A percentile compares a stretch with the other conserved stretches of the same genome.
Conservation (phyloP, 2,113 vertebrate genomes). For the Mohoua ochrocephala region DNA sequence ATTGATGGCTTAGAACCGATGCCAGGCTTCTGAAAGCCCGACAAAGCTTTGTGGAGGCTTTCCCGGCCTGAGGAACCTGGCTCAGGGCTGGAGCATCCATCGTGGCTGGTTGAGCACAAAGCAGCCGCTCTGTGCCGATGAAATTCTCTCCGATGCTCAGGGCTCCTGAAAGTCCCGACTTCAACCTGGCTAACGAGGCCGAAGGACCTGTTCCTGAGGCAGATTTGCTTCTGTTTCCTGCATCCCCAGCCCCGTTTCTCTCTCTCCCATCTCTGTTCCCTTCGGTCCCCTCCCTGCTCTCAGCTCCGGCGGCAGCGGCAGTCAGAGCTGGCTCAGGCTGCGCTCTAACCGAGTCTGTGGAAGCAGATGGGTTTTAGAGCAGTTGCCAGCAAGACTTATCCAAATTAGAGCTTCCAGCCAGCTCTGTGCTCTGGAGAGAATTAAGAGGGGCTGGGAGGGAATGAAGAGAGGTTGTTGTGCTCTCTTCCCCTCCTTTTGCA, state of each 20-base stretch:
- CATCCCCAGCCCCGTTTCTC: background rate
- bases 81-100: background rate
- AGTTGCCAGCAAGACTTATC: background rate
- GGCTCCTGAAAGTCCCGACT: background rate
- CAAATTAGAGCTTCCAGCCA: constrained; percentile 2
- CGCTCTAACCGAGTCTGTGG: background rate
- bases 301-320: background rate
- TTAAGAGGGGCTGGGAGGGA: background rate
- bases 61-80: background rate
- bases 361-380: background rate
- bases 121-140: background rate
- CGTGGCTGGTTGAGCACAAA: background rate
- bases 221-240: background rate
- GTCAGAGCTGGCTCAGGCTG: background rate
- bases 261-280: background rate
- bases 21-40: background rate
- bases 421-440: background rate
- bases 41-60: background rate
- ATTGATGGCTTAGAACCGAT: background rate
- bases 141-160: background rate
- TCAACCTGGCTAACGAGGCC: background rate
- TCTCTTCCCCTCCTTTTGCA: background rate
- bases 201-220: background rate
- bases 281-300: background rate
- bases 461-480: accelerated